These are phyloP conservation scores for Cathartes aura DNA, from an alignment of 2,113 vertebrate species.

Conservation along the genomic window DNA sequence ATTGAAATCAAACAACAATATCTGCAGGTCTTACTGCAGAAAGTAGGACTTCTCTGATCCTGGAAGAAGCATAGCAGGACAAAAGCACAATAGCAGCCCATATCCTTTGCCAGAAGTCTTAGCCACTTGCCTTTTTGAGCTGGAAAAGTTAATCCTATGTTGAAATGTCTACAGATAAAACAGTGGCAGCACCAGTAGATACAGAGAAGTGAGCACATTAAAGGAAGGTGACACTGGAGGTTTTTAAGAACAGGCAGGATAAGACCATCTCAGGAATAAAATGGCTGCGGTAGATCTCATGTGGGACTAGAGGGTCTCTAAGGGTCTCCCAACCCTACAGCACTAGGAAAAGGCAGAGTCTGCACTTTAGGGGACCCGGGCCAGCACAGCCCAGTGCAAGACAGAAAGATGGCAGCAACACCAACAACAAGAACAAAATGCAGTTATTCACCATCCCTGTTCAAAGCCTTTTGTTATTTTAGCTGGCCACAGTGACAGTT, in stretches of 20 bases:
- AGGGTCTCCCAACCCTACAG: neutral
- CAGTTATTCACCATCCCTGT: neutral
- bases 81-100: neutral
- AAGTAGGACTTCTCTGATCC: neutral
- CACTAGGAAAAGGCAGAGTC: neutral
- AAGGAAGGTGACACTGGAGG: neutral
- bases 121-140: neutral
- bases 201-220: neutral
- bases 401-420: neutral
- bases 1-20: neutral
- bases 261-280: neutral
- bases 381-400: neutral
- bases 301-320: neutral
- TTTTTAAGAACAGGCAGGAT: neutral
- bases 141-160: neutral
- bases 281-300: accelerated
- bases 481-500: neutral
- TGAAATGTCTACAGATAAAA: neutral
- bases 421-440: neutral
- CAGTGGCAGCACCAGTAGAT: neutral
- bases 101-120: neutral
- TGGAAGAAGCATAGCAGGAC: neutral
- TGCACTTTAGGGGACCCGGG: accelerated
- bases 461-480: neutral
- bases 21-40: neutral